Evolutionary conservation across 2,797 vertebrate genomes (phyloP), one percentile per base, ranked within the genome.

Genomic region (Enteromius viviparus): DNA sequence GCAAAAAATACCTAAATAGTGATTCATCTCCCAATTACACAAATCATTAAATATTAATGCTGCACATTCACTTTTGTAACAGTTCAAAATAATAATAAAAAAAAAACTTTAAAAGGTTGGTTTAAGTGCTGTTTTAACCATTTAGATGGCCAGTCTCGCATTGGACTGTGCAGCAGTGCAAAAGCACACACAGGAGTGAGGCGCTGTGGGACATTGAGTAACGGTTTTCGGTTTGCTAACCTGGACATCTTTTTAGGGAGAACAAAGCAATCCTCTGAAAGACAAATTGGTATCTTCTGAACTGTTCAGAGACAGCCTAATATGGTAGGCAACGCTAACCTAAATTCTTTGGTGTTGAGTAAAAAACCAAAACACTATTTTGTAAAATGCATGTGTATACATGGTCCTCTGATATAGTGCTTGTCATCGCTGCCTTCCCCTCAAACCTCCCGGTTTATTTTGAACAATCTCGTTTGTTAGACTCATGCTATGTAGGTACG

Each of bases 331-430:
- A 85, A 89, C 53, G 51, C 65, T 87, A 79, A 88, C 80, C 87
- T 77, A 94, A 93, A 92, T 92, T 98, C 97, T 98, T 98, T 98
- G 97, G 97, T 96, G 95, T 96, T 93, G 92, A 94, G 92, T 82
- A 93, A 94, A 95, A 85, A 76, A 47, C 34, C 62, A 68, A 75
- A 77, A 81, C 58, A 62, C 40, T 79, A 76, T 47, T 81, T 65
- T 55, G 53, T 71, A 84, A 66, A 80, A 85, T 85, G 79, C 45
- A 78, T 62, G 78, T 85, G 85, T 87, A 82, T 80, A 78, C 69
- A 70, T 75, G 76, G 76, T 85, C 64, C 55, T 83, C 66, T 34
- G 74, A 84, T 83, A 34, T 69, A 76, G 47, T 34, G 42, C 74
- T 78, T 34, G 17, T 60, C 58, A 12, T 66, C 76, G 81, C 17